Percentiles rank a stretch among this genome's conserved stretches.
Evolutionary conservation across 2,797 vertebrate species (phyloP).

Genomic region (Phrynocephalus guinanensis): DNA sequence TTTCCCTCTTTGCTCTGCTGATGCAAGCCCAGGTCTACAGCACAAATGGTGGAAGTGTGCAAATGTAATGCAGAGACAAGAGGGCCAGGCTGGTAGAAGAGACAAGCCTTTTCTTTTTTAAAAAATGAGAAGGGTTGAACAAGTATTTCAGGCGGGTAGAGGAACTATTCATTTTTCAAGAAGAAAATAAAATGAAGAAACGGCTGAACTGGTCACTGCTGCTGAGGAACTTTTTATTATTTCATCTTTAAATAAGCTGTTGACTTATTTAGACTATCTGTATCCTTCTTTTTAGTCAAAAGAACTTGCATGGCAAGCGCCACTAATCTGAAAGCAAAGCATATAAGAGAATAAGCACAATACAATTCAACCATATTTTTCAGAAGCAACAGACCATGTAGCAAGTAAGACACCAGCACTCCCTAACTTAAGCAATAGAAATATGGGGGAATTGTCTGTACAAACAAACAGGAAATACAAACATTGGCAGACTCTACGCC

Average conservation of each 20-base stretch:
- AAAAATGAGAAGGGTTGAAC: not conserved
- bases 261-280: not conserved
- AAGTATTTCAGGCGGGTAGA: not conserved
- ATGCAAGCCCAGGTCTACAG: not conserved
- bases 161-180: not conserved
- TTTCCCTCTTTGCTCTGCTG: not conserved
- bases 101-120: not conserved
- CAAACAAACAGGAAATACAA: not conserved
- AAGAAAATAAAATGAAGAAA: not conserved
- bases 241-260: not conserved
- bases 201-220: not conserved
- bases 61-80: not conserved
- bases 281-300: not conserved
- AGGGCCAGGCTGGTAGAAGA: not conserved
- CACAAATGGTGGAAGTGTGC: not conserved
- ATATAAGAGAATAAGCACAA: no score
- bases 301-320: not conserved
- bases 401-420: not conserved
- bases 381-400: not conserved
- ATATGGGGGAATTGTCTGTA: not conserved
- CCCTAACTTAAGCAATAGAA: not conserved
- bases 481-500: slow-evolving; percentile 53
- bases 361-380: not conserved
- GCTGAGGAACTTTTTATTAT: not conserved
- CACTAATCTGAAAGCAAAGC: not conserved